Evolutionary conservation across 1,140 invertebrate genomes (phyloP).

Genomic region (Drosophila sulfurigaster): DNA sequence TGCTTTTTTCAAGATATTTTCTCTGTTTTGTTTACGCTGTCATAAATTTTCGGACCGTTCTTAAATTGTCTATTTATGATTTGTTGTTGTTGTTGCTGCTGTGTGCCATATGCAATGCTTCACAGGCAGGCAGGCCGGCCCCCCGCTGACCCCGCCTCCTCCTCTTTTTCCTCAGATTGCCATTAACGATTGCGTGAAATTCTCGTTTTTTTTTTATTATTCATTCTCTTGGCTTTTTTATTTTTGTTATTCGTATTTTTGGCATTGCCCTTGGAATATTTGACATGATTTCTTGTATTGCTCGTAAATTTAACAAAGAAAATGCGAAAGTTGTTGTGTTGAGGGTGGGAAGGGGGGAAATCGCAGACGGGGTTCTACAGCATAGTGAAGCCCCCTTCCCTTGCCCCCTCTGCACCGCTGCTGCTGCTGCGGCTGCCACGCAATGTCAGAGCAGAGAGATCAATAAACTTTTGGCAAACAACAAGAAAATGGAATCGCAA

Average conservation of each 20-base stretch:
- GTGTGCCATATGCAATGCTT: conserved; percentile 66
- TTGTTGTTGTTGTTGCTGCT: conserved; percentile 20
- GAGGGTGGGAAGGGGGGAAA: not conserved
- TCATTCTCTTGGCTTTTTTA: conserved; percentile 9
- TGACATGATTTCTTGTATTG: conserved; percentile 63
- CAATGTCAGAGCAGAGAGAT: conserved; percentile 68
- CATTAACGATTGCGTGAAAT: conserved; percentile 53
- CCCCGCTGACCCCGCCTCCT: not conserved
- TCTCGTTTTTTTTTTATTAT: conserved; percentile 30
- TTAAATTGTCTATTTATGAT: conserved; percentile 62
- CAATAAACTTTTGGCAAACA: conserved; percentile 82
- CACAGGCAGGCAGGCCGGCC: conserved; percentile 29
- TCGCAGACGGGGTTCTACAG: conserved; percentile 13
- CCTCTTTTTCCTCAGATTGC: not conserved
- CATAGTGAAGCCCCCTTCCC: not conserved
- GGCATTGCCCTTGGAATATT: conserved; percentile 76
- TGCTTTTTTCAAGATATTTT: conserved; percentile 8
- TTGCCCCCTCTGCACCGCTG: not conserved
- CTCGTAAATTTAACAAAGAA: conserved; percentile 50
- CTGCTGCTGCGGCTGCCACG: conserved; percentile 20
- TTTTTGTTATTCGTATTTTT: conserved; percentile 47
- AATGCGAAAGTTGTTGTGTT: conserved; percentile 46
- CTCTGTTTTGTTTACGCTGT: conserved; percentile 47
- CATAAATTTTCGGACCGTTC: conserved; percentile 62
- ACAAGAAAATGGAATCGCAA: conserved; percentile 78